Percentiles rank a stretch among this genome's conserved stretches.
phyloP scores from a whole-genome alignment of 2,113 vertebrate species.

The Geococcyx californianus region DNA sequence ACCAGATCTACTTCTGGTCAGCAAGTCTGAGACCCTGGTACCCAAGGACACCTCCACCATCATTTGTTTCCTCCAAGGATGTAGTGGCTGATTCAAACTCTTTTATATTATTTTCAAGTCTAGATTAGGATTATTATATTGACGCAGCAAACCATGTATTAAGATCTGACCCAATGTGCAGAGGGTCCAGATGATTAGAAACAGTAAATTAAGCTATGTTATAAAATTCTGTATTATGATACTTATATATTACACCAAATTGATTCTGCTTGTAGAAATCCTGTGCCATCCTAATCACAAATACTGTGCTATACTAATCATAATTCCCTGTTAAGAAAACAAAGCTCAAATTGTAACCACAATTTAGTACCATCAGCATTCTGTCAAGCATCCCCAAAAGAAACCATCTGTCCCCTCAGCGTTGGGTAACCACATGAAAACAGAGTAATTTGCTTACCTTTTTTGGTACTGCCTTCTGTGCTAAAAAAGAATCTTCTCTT shows the following conservation, averaged over 20 bases:
- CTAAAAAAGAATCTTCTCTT: slow-evolving; percentile 76
- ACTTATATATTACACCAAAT: background rate
- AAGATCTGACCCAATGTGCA: background rate
- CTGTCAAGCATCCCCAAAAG: background rate
- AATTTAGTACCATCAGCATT: background rate
- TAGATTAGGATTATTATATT: background rate
- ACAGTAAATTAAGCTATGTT: background rate
- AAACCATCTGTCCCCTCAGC: background rate
- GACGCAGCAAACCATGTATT: background rate
- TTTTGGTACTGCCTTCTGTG: slow-evolving; percentile 32
- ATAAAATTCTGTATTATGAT: background rate
- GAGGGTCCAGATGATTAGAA: background rate
- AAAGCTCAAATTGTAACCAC: background rate
- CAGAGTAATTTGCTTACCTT: slow-evolving; percentile 52
- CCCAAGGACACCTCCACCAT: background rate
- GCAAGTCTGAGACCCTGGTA: rapidly evolving
- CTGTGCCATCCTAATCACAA: background rate
- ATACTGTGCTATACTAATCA: background rate
- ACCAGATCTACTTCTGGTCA: background rate
- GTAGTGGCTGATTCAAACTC: rapidly evolving
- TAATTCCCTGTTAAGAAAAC: background rate
- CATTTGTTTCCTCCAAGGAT: background rate
- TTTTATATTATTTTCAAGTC: background rate
- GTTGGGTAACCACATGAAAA: background rate
- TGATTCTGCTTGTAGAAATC: background rate